Percentiles rank a stretch among this genome's conserved stretches.
These are phyloP conservation scores for Phoeniculus purpureus DNA, from an alignment of 2,797 vertebrate species.

Conservation along the genomic window DNA sequence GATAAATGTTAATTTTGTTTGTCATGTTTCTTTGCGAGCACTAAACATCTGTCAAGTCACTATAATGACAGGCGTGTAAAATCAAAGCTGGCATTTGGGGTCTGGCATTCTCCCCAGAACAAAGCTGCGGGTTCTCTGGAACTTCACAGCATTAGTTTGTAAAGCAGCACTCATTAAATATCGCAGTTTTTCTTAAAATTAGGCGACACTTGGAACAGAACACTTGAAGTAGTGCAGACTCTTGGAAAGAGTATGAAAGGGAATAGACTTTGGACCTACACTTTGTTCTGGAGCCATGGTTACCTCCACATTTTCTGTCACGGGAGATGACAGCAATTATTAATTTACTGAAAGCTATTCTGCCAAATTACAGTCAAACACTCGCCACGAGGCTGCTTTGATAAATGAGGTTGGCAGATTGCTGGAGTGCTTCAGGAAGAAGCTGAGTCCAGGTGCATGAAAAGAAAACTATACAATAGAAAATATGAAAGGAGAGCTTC, in stretches of 20 bases:
- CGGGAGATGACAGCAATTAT: not conserved
- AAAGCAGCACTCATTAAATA: not conserved
- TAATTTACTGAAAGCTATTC: constrained; percentile 2
- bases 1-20: not conserved
- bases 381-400: not conserved
- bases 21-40: not conserved
- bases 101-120: not conserved
- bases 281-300: not conserved
- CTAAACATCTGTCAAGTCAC: not conserved
- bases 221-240: not conserved
- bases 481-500: not conserved
- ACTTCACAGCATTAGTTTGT: not conserved
- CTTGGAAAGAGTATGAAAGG: not conserved
- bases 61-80: not conserved
- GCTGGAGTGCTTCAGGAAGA: not conserved
- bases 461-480: not conserved
- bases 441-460: not conserved
- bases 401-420: not conserved
- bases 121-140: not conserved
- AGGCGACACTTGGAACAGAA: not conserved
- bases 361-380: not conserved
- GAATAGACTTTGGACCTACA: not conserved
- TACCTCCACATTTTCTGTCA: not conserved
- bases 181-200: not conserved
- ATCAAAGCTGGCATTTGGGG: not conserved